A percentile compares a stretch with the other conserved stretches of the same genome.
These are phyloP conservation scores for Gobiocypris rarus DNA, from an alignment of 2,113 vertebrate species.

Conservation along the genomic window DNA sequence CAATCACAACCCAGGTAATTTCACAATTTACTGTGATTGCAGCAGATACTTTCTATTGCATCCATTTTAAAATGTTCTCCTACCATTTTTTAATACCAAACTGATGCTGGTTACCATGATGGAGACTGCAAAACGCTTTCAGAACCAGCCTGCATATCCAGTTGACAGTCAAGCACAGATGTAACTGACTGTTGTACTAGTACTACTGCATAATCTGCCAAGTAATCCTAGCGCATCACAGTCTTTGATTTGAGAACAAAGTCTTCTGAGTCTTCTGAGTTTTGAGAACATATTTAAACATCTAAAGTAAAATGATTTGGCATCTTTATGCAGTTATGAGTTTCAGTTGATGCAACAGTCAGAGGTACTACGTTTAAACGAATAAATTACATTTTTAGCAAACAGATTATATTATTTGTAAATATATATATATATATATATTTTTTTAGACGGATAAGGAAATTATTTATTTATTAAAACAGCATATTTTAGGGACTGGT, in stretches of 20 bases:
- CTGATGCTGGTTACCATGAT: neutral
- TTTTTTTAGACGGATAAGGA: neutral
- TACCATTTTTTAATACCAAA: neutral
- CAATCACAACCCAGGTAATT: conserved; percentile 24
- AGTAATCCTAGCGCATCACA: neutral
- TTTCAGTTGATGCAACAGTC: neutral
- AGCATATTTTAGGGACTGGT: neutral
- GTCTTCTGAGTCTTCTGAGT: neutral
- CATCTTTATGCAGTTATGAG: neutral
- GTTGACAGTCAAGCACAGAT: neutral
- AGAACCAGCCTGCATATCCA: neutral
- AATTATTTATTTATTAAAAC: neutral
- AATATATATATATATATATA: too few relatives aligned
- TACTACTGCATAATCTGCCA: neutral
- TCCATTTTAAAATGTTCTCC: neutral
- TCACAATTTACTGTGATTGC: conserved; percentile 5
- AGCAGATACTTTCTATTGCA: neutral
- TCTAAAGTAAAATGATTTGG: neutral
- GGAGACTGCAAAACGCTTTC: neutral
- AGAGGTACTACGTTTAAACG: neutral
- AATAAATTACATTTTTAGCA: neutral
- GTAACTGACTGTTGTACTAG: neutral
- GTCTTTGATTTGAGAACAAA: too few relatives aligned
- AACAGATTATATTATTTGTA: neutral
- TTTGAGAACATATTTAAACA: neutral